Evolutionary conservation across 2,113 vertebrate genomes (phyloP).

Genomic region (Chrysochloris asiatica): DNA sequence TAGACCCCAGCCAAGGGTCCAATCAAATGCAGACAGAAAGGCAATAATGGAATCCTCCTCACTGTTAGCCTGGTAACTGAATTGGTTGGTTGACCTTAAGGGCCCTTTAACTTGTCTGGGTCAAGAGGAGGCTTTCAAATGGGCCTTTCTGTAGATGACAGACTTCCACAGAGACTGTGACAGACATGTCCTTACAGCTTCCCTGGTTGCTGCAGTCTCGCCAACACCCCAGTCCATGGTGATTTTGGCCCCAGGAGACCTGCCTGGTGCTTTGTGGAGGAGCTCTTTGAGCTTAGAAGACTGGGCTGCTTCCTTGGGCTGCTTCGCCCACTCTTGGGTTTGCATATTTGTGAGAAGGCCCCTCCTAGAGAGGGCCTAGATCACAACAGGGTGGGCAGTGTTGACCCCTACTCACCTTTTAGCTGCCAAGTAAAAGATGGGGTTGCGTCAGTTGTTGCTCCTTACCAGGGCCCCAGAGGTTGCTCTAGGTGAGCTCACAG

Average conservation of each 20-base stretch:
- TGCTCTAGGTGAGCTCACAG: neutral
- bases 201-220: neutral
- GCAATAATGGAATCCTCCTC: neutral
- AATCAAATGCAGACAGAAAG: neutral
- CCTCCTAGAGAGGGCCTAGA: neutral
- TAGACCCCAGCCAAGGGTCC: neutral
- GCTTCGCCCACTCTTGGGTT: neutral
- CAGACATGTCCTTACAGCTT: neutral
- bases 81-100: neutral
- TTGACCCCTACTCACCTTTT: neutral
- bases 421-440: neutral
- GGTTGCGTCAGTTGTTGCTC: neutral
- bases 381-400: neutral
- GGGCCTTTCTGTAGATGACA: neutral
- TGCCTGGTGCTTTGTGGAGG: neutral
- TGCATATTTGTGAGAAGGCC: neutral
- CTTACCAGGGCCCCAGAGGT: neutral
- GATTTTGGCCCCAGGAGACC: neutral
- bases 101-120: neutral
- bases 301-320: neutral
- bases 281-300: neutral
- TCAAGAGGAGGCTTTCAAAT: neutral
- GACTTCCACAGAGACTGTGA: neutral
- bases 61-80: neutral
- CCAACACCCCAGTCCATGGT: accelerated